These are phyloP conservation scores for Ataeniobius toweri DNA, from an alignment of 2,797 vertebrate species.

Conservation along the genomic window DNA sequence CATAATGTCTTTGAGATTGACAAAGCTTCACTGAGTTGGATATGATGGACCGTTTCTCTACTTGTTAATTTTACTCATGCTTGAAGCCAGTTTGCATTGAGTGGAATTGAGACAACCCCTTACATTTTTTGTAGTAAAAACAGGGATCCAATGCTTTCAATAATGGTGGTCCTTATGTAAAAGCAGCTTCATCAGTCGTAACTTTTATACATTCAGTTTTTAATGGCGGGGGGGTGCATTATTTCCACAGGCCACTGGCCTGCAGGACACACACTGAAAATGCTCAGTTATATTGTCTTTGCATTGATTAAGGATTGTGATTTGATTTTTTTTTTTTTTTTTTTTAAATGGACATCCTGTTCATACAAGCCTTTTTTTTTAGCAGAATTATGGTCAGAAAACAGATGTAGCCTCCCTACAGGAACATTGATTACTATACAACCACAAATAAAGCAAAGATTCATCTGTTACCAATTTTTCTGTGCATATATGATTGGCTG, in stretches of 20 bases:
- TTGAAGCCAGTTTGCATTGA: constrained; percentile 31
- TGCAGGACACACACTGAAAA: neutral
- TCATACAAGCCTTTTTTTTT: constrained; percentile 40
- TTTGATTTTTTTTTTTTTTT: constrained; percentile 28
- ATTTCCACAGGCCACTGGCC: neutral
- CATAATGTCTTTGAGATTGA: neutral
- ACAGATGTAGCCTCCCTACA: constrained; percentile 9
- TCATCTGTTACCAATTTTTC: too few relatives aligned
- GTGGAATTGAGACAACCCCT: constrained; percentile 53
- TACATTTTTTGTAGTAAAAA: constrained; percentile 26
- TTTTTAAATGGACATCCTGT: constrained; percentile 34
- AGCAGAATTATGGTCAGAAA: constrained; percentile 41
- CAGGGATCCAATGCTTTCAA: constrained; percentile 32
- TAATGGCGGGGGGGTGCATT: neutral
- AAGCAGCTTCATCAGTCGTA: constrained; percentile 60
- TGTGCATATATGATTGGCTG: neutral
- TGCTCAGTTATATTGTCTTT: neutral
- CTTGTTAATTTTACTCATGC: constrained; percentile 49
- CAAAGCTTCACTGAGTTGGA: neutral
- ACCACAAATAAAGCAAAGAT: constrained; percentile 27
- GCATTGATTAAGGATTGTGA: constrained; percentile 27
- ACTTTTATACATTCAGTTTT: neutral
- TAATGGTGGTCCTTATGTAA: constrained; percentile 53
- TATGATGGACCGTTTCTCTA: neutral
- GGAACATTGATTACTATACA: neutral